These are phyloP conservation scores for Mythimna ferrago DNA, from an alignment of 2,888 invertebrate species.

Conservation along the genomic window DNA sequence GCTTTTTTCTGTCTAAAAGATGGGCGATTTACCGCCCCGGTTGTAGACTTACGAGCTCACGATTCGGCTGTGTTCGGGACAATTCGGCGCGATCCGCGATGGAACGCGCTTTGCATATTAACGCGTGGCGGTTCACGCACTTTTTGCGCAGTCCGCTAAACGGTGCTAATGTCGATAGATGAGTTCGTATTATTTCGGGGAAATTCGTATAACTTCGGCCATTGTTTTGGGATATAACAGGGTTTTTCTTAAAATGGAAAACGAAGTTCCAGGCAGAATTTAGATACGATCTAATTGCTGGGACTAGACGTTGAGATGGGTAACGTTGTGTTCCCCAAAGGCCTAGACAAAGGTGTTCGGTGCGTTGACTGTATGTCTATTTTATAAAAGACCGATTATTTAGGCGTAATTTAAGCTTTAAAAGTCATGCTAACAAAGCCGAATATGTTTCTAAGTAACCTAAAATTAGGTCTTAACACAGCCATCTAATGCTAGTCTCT, in stretches of 20 bases:
- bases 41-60: constrained; percentile 48
- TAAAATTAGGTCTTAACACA: constrained; percentile 5
- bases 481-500: constrained; percentile 14
- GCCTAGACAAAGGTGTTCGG: background rate
- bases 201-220: constrained; percentile 26
- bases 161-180: constrained; percentile 47
- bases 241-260: constrained; percentile 10
- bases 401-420: background rate
- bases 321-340: constrained; percentile 7
- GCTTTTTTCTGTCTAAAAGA: background rate
- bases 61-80: constrained; percentile 37
- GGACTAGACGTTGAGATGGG: constrained; percentile 40
- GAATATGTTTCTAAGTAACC: constrained; percentile 4
- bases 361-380: background rate
- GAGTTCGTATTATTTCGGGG: constrained; percentile 36
- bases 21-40: constrained; percentile 47
- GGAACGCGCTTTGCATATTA: constrained; percentile 57
- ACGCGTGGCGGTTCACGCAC: constrained; percentile 42
- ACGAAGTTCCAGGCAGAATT: constrained; percentile 36
- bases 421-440: background rate
- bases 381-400: constrained; percentile 8
- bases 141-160: constrained; percentile 54
- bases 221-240: constrained; percentile 26
- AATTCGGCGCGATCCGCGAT: constrained; percentile 28
- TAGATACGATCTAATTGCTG: constrained; percentile 32